phyloP scores from a whole-genome alignment of 2,888 invertebrate species.

The Drosophila rellima region DNA sequence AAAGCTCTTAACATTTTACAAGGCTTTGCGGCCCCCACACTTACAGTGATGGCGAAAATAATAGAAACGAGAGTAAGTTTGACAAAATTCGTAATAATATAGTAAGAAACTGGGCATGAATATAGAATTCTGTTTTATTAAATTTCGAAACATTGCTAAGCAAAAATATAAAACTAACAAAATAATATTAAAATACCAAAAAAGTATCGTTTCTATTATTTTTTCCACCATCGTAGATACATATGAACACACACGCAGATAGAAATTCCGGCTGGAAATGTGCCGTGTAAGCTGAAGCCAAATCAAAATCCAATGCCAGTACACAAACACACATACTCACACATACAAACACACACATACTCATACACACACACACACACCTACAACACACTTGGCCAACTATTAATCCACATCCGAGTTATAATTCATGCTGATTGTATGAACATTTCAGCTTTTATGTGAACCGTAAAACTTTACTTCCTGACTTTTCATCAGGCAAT shows the following conservation, averaged over 20 bases:
- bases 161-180: no score
- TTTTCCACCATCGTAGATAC: no score
- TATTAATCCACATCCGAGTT: conserved; percentile 82
- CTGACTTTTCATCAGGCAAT: conserved; percentile 77
- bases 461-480: conserved; percentile 82
- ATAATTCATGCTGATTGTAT: conserved; percentile 82
- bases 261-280: conserved; percentile 41
- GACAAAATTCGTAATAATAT: no score
- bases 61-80: no score
- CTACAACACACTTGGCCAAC: conserved; percentile 53
- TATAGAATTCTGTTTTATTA: no score
- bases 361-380: conserved; percentile 15
- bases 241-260: background rate
- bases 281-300: conserved; percentile 38
- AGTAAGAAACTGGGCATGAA: no score
- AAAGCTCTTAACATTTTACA: conserved; percentile 45
- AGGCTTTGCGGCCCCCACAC: conserved; percentile 25
- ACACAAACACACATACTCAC: conserved; percentile 7
- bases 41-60: no score
- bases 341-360: conserved; percentile 1
- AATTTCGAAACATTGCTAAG: no score
- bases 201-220: no score
- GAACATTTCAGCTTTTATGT: conserved; percentile 81
- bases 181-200: no score
- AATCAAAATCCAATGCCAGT: conserved; percentile 28